A percentile compares a stretch with the other conserved stretches of the same genome.
Evolutionary conservation across 2,888 invertebrate species (phyloP).

Genomic region (Suillia variegata): DNA sequence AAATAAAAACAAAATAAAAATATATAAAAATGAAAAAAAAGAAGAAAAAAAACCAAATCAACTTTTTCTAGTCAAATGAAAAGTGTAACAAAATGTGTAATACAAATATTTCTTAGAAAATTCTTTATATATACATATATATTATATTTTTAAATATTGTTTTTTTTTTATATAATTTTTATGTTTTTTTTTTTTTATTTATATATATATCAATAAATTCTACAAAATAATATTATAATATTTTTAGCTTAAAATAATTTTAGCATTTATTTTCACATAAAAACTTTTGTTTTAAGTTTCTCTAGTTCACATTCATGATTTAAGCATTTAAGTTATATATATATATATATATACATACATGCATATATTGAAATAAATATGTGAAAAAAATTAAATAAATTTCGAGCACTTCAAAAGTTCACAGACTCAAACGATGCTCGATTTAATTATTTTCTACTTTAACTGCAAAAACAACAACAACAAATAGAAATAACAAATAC

Average conservation of each 20-base stretch:
- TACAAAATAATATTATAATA: too few species aligned
- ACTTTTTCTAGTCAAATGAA: slow-evolving; percentile 41
- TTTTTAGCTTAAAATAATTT: slow-evolving; percentile 35
- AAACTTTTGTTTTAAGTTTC: too few species aligned
- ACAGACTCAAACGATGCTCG: too few species aligned
- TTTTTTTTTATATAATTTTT: slow-evolving; percentile 31
- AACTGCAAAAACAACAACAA: too few species aligned
- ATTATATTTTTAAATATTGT: slow-evolving; percentile 26
- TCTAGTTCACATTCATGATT: too few species aligned
- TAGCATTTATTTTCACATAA: slow-evolving; percentile 21
- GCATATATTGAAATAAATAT: too few species aligned
- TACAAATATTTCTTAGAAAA: slow-evolving; percentile 25
- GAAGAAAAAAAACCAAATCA: slow-evolving; percentile 21
- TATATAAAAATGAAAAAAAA: slow-evolving; percentile 4
- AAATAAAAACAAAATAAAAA: not conserved
- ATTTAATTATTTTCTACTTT: too few species aligned
- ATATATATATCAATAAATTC: slow-evolving; percentile 31
- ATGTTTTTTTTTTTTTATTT: slow-evolving; percentile 37
- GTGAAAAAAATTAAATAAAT: too few species aligned
- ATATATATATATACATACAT: too few species aligned
- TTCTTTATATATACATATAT: slow-evolving; percentile 20
- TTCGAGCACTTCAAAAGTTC: too few species aligned
- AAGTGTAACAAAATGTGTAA: slow-evolving; percentile 23
- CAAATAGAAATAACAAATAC: too few species aligned
- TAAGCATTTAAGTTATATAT: too few species aligned